Evolutionary conservation across 2,113 vertebrate species (phyloP).

Genomic region (Eira barbara): DNA sequence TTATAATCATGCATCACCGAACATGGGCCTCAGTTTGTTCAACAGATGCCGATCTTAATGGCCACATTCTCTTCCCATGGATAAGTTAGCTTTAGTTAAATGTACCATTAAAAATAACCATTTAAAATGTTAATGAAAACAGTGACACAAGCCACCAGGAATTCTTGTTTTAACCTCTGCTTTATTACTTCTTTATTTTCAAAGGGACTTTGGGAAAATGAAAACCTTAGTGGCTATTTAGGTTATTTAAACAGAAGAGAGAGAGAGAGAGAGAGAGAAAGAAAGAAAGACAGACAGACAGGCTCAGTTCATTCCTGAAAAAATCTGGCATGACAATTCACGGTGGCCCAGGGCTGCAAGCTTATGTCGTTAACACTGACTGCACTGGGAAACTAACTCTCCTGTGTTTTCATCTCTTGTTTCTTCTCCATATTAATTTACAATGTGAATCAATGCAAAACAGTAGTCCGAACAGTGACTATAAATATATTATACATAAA

Average conservation of each 20-base stretch:
- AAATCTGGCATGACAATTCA: background rate
- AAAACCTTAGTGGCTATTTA: background rate
- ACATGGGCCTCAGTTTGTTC: constrained; percentile 77
- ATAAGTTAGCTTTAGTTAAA: constrained; percentile 82
- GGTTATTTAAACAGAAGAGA: background rate
- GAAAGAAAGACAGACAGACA: background rate
- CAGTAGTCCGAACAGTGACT: background rate
- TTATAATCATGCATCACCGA: constrained; percentile 68
- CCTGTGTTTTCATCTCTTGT: background rate
- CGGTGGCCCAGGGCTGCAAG: background rate
- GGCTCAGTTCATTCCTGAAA: background rate
- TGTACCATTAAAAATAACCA: constrained; percentile 82
- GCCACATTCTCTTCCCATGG: constrained; percentile 78
- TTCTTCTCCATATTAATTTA: background rate
- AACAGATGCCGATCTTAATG: constrained; percentile 78
- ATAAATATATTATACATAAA: background rate
- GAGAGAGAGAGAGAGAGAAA: background rate
- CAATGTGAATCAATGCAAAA: background rate
- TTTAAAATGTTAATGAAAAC: constrained; percentile 80
- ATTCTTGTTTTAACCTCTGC: constrained; percentile 57
- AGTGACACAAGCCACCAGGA: constrained; percentile 26
- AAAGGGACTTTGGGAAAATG: background rate
- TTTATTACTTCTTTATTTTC: constrained; percentile 38
- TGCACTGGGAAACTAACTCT: background rate
- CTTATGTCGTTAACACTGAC: background rate